Evolutionary conservation across 2,888 invertebrate species (phyloP), one percentile per base, ranked within the genome.

Genomic region (Caradrina kadenii): DNA sequence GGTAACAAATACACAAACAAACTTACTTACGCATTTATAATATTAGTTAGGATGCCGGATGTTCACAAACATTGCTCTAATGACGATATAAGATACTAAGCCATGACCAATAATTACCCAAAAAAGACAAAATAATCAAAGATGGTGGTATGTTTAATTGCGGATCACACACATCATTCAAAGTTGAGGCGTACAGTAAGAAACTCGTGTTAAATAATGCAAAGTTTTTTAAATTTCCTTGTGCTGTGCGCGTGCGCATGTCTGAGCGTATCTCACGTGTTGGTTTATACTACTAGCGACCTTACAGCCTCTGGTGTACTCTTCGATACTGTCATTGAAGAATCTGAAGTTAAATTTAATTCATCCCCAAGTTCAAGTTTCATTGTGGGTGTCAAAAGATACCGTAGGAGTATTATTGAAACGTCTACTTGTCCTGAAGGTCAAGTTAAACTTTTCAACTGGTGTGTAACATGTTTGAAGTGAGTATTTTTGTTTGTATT

Each of bases 201-300:
- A 76, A 81, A 76, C 81, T 56, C 76, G 76, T 76, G 77, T n/a
- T 49, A 68, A 35, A 22, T 35, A 39, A 76, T 76, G 76, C 52
- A 76, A 50, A 42, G 7, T 69, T 22, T 60, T 35, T n/a, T 77
- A 39, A 49, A 60, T 56, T 22, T 81, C 22, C 11, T 63, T 17
- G 21, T 69, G 17, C 19, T 81, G 39, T 81, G 77, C 42, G 62
- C 26, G 49, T 52, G 76, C 60, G 76, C 56, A 19, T n/a, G 48
- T 61, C 42, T 80, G 39, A 66, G 75, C 26, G 22, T 65, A 22
- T 53, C 67, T 56, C 48, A 67, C 50, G 68, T 69, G 54, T 54
- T 75, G 66, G 73, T 5, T 48, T 48, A 56, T 67, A 56, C 71
- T 19, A 50, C 49, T 10, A 70, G 45, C 15, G 45, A 56, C 77